These are phyloP conservation scores for Lanistes nyassanus DNA, from an alignment of 1,140 invertebrate species.

Conservation along the genomic window DNA sequence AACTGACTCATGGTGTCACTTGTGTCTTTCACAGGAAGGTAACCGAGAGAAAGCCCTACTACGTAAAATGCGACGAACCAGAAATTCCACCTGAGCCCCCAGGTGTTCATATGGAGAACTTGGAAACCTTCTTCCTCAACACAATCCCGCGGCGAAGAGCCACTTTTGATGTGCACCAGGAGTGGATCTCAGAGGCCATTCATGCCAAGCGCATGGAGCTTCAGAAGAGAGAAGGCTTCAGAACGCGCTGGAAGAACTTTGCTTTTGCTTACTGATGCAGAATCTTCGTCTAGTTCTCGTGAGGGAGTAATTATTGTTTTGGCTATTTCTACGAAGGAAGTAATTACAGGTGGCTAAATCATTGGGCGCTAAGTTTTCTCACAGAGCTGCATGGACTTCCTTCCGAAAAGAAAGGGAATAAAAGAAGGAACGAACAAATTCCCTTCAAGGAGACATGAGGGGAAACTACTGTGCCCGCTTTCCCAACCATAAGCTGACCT, in stretches of 20 bases:
- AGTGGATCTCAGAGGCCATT: conserved; percentile 61
- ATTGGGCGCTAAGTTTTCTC: no score
- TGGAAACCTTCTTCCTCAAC: conserved; percentile 61
- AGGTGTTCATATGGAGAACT: conserved; percentile 55
- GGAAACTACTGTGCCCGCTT: no score
- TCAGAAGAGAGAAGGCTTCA: conserved; percentile 51
- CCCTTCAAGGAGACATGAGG: no score
- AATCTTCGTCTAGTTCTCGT: no score
- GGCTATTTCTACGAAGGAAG: no score
- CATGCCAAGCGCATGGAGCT: conserved; percentile 60
- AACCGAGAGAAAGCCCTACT: conserved; percentile 50
- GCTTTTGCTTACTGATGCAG: conserved; percentile 52
- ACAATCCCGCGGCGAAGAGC: conserved; percentile 56
- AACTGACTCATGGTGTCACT: background rate
- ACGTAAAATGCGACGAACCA: conserved; percentile 49
- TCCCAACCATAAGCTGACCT: no score
- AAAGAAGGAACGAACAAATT: no score
- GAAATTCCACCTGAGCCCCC: conserved; percentile 50
- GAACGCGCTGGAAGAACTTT: conserved; percentile 59
- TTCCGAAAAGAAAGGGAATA: no score
- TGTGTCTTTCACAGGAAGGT: conserved; percentile 37
- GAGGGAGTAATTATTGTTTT: no score
- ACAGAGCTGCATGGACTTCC: no score
- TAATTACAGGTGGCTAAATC: no score
- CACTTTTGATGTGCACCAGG: conserved; percentile 54